phyloP scores from a whole-genome alignment of 2,888 invertebrate genomes.

The Acanthopleura granulata region DNA sequence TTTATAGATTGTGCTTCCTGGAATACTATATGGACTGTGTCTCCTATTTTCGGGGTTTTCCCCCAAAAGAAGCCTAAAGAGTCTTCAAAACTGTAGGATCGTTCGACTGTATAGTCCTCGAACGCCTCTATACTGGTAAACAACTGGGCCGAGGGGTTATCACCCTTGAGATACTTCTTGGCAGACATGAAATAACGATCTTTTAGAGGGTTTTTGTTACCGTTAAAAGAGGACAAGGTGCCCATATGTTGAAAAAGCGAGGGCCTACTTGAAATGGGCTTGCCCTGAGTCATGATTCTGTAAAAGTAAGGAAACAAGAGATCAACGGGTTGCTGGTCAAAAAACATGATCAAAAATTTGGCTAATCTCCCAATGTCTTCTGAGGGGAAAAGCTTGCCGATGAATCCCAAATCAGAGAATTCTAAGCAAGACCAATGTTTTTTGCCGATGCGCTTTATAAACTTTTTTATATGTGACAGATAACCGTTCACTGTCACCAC shows the following conservation, averaged over 20 bases:
- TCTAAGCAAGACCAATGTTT: slow-evolving; percentile 43
- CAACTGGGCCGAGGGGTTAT: slow-evolving; percentile 66
- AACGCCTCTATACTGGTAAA: slow-evolving; percentile 62
- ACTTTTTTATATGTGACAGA: slow-evolving; percentile 57
- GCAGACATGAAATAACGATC: slow-evolving; percentile 20
- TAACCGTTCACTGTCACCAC: slow-evolving; percentile 62
- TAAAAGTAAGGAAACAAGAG: slow-evolving; percentile 47
- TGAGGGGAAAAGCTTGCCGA: slow-evolving; percentile 48
- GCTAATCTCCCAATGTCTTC: slow-evolving; percentile 40
- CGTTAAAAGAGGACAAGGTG: not conserved
- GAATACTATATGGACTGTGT: slow-evolving; percentile 63
- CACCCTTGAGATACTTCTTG: slow-evolving; percentile 46
- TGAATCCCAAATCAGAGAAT: slow-evolving; percentile 49
- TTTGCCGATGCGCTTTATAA: slow-evolving; percentile 38
- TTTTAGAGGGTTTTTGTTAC: slow-evolving; percentile 11
- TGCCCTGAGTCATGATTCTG: slow-evolving; percentile 39
- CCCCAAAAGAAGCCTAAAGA: slow-evolving; percentile 67
- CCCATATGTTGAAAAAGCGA: slow-evolving; percentile 20
- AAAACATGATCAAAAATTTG: slow-evolving; percentile 59
- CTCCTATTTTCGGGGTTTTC: slow-evolving; percentile 51
- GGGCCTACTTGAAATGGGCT: slow-evolving; percentile 38
- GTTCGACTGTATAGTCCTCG: slow-evolving; percentile 59
- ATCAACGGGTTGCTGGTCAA: slow-evolving; percentile 46
- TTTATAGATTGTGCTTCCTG: slow-evolving; percentile 49
- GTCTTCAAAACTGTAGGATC: slow-evolving; percentile 61